Evolutionary conservation across 2,113 vertebrate species (phyloP).

Genomic region (Acanthochromis polyacanthus): DNA sequence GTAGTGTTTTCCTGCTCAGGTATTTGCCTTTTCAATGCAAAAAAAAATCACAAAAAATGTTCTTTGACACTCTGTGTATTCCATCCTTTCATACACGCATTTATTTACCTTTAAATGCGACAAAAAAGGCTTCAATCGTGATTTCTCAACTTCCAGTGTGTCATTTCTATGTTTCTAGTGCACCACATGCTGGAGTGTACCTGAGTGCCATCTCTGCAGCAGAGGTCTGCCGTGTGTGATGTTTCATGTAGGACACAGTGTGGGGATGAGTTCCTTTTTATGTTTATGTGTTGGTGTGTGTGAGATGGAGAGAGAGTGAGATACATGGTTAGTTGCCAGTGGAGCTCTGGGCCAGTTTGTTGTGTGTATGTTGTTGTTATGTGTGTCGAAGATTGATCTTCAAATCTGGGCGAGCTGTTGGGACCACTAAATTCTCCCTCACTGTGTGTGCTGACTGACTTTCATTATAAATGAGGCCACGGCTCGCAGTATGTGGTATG

Average conservation of each 20-base stretch:
- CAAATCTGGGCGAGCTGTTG: conserved; percentile 49
- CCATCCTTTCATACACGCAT: too few species aligned
- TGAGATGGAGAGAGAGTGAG: not conserved
- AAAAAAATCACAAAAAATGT: too few species aligned
- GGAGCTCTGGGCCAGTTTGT: conserved; percentile 38
- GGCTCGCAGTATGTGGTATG: conserved; percentile 27
- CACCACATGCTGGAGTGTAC: not conserved
- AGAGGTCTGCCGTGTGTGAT: not conserved
- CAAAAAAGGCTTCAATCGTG: too few species aligned
- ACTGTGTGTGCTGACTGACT: conserved; percentile 17
- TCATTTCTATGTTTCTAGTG: not conserved
- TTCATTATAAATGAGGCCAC: conserved; percentile 59
- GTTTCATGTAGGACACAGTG: conserved; percentile 24
- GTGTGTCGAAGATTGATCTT: conserved; percentile 49
- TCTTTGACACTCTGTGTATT: too few species aligned
- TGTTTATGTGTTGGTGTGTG: conserved; percentile 2
- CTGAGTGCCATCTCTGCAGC: not conserved
- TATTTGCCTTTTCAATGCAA: not conserved
- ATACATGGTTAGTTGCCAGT: conserved; percentile 1
- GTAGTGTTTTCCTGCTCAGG: too few species aligned
- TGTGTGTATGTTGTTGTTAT: conserved; percentile 9
- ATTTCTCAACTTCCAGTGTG: too few species aligned
- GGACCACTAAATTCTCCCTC: conserved; percentile 31
- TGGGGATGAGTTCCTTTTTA: not conserved
- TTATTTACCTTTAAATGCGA: too few species aligned